phyloP scores from a whole-genome alignment of 2,797 vertebrate species.

The Craterocephalus amniculus region DNA sequence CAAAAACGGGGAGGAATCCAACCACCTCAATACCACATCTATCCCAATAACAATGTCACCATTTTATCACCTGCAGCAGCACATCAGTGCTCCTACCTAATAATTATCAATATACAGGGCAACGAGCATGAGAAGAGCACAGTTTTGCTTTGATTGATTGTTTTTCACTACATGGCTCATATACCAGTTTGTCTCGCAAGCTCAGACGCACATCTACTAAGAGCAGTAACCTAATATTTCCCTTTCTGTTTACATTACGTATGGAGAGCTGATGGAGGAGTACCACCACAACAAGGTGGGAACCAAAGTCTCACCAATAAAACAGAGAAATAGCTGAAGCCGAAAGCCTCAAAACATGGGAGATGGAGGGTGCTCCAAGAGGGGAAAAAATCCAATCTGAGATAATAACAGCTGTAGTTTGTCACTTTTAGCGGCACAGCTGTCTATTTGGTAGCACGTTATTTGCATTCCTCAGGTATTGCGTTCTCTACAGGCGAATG shows the following conservation, averaged over 20 bases:
- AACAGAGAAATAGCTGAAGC: slow-evolving; percentile 69
- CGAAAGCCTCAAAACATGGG: slow-evolving; percentile 66
- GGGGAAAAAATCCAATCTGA: slow-evolving; percentile 80
- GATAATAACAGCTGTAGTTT: slow-evolving; percentile 91
- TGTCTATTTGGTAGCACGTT: slow-evolving; percentile 91
- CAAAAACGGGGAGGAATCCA: slow-evolving; percentile 74
- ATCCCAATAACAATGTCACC: slow-evolving; percentile 76
- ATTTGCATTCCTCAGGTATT: slow-evolving; percentile 99
- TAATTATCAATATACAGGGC: slow-evolving; percentile 72
- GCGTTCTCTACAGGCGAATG: slow-evolving; percentile 93
- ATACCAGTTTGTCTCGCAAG: slow-evolving; percentile 49
- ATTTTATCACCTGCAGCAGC: slow-evolving; percentile 70
- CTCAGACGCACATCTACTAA: slow-evolving; percentile 66
- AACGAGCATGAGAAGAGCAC: slow-evolving; percentile 22
- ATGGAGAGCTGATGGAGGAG: slow-evolving; percentile 58
- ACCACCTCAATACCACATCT: slow-evolving; percentile 71
- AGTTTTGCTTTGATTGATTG: slow-evolving; percentile 61
- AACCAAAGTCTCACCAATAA: slow-evolving; percentile 61
- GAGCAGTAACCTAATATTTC: slow-evolving; percentile 71
- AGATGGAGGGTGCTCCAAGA: slow-evolving; percentile 70
- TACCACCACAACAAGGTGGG: slow-evolving; percentile 64
- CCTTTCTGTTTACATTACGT: slow-evolving; percentile 55
- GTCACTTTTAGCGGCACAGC: slow-evolving; percentile 90
- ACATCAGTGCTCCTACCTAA: slow-evolving; percentile 61
- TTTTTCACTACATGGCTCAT: slow-evolving; percentile 55